Percentiles rank a stretch among this genome's conserved stretches.
phyloP scores from a whole-genome alignment of 2,888 invertebrate genomes.

The Petrophora chlorosata region DNA sequence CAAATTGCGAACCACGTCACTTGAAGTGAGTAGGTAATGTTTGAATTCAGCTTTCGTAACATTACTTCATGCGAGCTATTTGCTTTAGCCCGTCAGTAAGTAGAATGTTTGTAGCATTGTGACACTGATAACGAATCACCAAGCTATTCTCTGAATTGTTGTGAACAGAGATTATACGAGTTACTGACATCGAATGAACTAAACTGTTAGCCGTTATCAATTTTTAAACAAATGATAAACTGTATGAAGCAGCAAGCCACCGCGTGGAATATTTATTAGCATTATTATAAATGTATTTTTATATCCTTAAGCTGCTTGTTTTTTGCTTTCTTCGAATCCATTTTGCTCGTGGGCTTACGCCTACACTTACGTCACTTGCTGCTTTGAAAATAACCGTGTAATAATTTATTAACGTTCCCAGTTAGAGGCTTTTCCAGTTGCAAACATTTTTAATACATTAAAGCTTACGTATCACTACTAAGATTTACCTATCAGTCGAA shows the following conservation, averaged over 20 bases:
- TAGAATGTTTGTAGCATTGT: constrained; percentile 12
- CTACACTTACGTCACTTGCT: too few species aligned
- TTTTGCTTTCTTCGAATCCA: constrained; percentile 5
- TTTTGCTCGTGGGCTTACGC: neutral
- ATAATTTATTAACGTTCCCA: neutral
- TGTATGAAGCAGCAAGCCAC: constrained; percentile 9
- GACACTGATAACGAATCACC: constrained; percentile 22
- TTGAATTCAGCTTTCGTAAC: constrained; percentile 34
- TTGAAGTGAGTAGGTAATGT: constrained; percentile 38
- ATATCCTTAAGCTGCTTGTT: constrained; percentile 7
- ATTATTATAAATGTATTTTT: neutral
- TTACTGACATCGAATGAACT: constrained; percentile 41
- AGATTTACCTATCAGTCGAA: too few species aligned
- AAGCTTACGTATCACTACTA: neutral
- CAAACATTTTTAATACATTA: neutral
- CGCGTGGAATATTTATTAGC: constrained; percentile 6
- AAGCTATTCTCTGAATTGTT: constrained; percentile 44
- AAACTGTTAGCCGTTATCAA: constrained; percentile 35
- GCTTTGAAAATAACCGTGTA: neutral
- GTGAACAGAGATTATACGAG: constrained; percentile 44
- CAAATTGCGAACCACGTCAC: constrained; percentile 20
- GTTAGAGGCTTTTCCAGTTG: neutral
- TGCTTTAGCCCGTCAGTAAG: constrained; percentile 2
- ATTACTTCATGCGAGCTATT: constrained; percentile 12
- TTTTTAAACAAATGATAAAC: constrained; percentile 26